Evolutionary conservation across 2,113 vertebrate genomes (phyloP), one percentile per base, ranked within the genome.

Genomic region (Limnothrissa miodon): DNA sequence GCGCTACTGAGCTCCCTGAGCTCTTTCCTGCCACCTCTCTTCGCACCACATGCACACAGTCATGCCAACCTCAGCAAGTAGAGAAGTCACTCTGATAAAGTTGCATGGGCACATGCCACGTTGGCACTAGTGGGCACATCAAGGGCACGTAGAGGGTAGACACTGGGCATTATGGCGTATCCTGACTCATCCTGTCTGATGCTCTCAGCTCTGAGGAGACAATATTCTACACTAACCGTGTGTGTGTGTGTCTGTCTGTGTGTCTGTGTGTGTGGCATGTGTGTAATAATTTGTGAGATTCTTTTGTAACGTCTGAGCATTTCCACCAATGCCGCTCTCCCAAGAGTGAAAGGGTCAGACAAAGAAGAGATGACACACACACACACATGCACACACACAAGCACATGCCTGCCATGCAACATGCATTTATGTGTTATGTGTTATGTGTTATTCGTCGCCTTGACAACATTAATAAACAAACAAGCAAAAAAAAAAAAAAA

Each of bases 171-270:
- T 59, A 83, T 13, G 53, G 51, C 17, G 39, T 78, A 59, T n/a
- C 46, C 78, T 78, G 48, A 80, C 82, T 81, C 62, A 51, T 62
- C 56, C 79, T 83, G 46, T 81, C 51, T 80, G 85, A 81, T 83
- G 53, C 79, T 79, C 83, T 81, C 51, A 56, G 19, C 51, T 56
- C 25, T 80, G 45, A 29, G n/a, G 33, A 45, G 45, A 23, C 51
- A 56, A 21, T 4, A 80, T 13, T 80, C 78, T 23, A 8, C 17
- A n/a, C n/a, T 19, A n/a, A 13, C 79, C 33, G 5, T 56, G 51
- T 23, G 51, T 56, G 19, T 23, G 19, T 56, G 51, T 56, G 51
- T 56, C 19, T 56, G 51, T n/a, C 1, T 9, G n/a, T 62, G n/a
- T 62, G 59, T 10, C 23, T 59, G 53, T 59, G 56, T 25, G 56